phyloP scores from a whole-genome alignment of 2,797 vertebrate species.

The Tokudaia tokunoshimensis region DNA sequence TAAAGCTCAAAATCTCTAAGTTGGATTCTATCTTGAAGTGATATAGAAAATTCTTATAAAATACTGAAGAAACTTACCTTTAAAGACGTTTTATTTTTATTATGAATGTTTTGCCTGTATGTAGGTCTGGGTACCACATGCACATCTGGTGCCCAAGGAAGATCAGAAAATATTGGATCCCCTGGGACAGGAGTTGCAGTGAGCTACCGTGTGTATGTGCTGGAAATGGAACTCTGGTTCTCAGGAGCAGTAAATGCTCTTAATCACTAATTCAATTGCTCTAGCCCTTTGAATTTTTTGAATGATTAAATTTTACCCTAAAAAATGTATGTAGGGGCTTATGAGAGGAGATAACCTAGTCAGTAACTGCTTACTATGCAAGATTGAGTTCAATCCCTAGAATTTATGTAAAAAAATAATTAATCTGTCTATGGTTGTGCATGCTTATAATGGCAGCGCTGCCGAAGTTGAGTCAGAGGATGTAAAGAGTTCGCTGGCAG shows the following conservation, averaged over 20 bases:
- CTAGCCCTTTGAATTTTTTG: not conserved
- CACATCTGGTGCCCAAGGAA: not conserved
- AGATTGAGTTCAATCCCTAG: not conserved
- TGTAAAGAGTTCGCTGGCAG: not conserved
- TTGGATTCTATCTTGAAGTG: not conserved
- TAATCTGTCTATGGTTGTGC: not conserved
- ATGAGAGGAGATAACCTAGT: not conserved
- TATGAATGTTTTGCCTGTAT: not conserved
- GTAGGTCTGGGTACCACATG: not conserved
- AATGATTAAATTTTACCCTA: conserved; percentile 37
- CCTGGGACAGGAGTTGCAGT: not conserved
- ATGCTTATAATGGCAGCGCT: not conserved
- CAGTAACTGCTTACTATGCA: not conserved
- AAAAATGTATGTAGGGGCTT: not conserved
- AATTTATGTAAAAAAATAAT: not conserved
- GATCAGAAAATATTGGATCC: not conserved
- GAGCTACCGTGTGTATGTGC: not conserved
- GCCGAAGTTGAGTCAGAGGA: not conserved
- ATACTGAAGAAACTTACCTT: not conserved
- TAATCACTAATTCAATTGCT: not conserved
- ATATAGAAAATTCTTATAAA: conserved; percentile 13
- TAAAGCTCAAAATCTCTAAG: not conserved
- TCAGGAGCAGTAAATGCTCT: not conserved
- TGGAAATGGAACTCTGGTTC: too few species aligned
- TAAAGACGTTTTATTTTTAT: not conserved